A percentile compares a stretch with the other conserved stretches of the same genome.
Conservation (phyloP, 2,888 invertebrate species). For the Leptinotarsa tumamoca region DNA sequence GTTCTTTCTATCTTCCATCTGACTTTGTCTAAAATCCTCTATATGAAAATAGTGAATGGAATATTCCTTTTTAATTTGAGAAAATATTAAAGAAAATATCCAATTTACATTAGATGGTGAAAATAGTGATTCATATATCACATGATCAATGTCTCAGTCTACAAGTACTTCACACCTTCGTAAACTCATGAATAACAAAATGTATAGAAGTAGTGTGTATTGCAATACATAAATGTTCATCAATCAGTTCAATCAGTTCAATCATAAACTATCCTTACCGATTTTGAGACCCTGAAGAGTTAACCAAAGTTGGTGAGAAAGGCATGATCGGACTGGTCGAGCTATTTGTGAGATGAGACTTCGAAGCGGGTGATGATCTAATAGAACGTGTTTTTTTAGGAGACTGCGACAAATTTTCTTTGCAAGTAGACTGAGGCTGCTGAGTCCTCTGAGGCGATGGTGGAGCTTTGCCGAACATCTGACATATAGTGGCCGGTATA, state of each 20-base stretch:
- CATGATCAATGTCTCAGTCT: too few species aligned
- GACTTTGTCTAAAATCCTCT: too few species aligned
- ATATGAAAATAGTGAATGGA: too few species aligned
- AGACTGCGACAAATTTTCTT: conserved; percentile 43
- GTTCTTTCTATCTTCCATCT: too few species aligned
- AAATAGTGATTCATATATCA: too few species aligned
- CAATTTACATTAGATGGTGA: too few species aligned
- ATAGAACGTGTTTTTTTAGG: conserved; percentile 52
- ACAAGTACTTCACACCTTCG: too few species aligned
- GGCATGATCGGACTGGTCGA: conserved; percentile 65
- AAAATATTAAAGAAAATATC: too few species aligned
- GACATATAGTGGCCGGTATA: conserved; percentile 68
- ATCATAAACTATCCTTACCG: conserved; percentile 6
- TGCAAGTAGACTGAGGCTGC: conserved; percentile 28
- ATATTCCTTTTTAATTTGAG: too few species aligned
- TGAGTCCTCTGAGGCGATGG: conserved; percentile 52
- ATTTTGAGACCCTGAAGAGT: conserved; percentile 35
- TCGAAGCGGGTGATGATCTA: conserved; percentile 54
- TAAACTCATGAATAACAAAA: neutral
- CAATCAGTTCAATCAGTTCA: too few species aligned
- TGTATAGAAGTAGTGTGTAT: neutral
- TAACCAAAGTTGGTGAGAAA: conserved; percentile 59
- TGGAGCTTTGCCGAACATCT: conserved; percentile 45
- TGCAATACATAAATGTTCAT: too few species aligned
- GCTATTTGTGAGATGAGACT: conserved; percentile 57